Evolutionary conservation across 2,797 vertebrate species (phyloP), one percentile per base, ranked within the genome.

Genomic region (Sebastes variabilis): DNA sequence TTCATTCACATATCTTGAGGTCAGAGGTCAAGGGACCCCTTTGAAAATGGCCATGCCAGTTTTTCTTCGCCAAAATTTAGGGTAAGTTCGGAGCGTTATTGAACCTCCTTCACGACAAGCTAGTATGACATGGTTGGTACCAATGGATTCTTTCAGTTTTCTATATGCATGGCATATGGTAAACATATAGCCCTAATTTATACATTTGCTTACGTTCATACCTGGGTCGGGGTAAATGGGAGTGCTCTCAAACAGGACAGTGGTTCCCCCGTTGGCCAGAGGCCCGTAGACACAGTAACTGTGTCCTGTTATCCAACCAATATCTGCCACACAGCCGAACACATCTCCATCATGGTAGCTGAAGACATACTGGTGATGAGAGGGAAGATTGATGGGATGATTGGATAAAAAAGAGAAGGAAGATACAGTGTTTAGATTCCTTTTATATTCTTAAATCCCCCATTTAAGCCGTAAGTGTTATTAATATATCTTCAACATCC

Each of bases 251-350:
- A 99, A 99, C 70, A 99, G 95, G 52, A 99, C 96, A 0, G 96
- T 97, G 55, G 98, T 99, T 25, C 94, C 97, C 74, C 98, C 98
- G 0, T 99, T 99, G 91, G 96, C 97, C 72, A 99, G 96, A 0
- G 98, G 97, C 66, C 98, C 98, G 1, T 99, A 99, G 2, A 99
- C 97, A 54, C 96, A 95, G 42, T 99, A 99, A 89, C 97, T 99
- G 85, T 99, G 98, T 77, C 98, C 98, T 0, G 98, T 99, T 82
- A 99, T 97, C 98, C 98, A 99, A 73, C 98, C 98, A 12, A 99
- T 97, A 87, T 99, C 98, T 0, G 98, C 98, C 89, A 99, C 95
- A 58, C 98, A 99, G 87, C 97, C 96, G 4, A 98, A 98, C 86
- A 99, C 93, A 36, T 99, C 97, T 0, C 97, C 97, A 29, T 97